These are phyloP conservation scores for Tenthredo distinguenda DNA, from an alignment of 2,888 invertebrate genomes.

Conservation along the genomic window DNA sequence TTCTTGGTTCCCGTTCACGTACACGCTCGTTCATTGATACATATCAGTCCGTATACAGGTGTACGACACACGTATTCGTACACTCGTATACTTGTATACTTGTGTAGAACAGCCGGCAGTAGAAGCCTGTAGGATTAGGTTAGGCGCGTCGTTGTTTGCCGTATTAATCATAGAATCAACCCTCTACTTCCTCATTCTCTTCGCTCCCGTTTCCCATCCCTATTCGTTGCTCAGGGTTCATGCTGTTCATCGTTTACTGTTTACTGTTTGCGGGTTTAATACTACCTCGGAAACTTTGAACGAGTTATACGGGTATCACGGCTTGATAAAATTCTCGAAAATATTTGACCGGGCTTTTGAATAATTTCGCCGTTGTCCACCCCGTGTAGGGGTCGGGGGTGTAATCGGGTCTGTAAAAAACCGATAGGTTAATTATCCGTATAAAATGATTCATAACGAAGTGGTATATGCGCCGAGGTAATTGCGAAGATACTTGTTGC, in stretches of 20 bases:
- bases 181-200: slow-evolving; percentile 57
- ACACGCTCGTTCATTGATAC: slow-evolving; percentile 21
- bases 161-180: slow-evolving; percentile 70
- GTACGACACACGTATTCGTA: neutral
- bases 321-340: neutral
- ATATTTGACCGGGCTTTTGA: neutral
- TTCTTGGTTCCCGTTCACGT: neutral
- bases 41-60: neutral
- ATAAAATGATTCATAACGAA: slow-evolving; percentile 31
- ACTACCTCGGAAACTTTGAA: neutral
- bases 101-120: neutral
- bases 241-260: slow-evolving; percentile 24
- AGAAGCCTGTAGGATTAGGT: slow-evolving; percentile 55
- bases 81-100: neutral
- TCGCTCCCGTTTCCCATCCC: slow-evolving; percentile 8
- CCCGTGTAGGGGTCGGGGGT: neutral
- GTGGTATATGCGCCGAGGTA: slow-evolving; percentile 69
- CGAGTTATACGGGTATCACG: neutral
- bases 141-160: slow-evolving; percentile 65
- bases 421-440: slow-evolving; percentile 7
- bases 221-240: slow-evolving; percentile 1
- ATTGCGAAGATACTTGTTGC: slow-evolving; percentile 75
- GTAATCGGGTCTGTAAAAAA: slow-evolving; percentile 1
- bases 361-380: neutral
- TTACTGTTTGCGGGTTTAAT: slow-evolving; percentile 35